A percentile compares a stretch with the other conserved stretches of the same genome.
Conservation (phyloP, 2,888 invertebrate species). For the Caenorhabditis uteleia region DNA sequence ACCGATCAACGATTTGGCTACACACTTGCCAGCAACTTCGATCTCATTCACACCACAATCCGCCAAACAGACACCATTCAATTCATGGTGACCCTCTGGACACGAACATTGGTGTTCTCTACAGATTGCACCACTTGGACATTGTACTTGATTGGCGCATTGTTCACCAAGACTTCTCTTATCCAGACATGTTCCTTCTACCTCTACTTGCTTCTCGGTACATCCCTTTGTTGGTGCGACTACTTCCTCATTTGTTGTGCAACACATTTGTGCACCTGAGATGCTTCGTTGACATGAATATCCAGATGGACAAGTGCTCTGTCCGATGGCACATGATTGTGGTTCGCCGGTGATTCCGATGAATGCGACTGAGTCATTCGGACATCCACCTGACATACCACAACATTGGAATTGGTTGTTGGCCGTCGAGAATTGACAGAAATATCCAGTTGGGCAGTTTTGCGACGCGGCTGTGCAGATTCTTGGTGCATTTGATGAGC, state of each 20-base stretch:
- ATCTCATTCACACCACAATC: slow-evolving; percentile 58
- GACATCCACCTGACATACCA: slow-evolving; percentile 67
- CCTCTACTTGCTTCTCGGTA: slow-evolving; percentile 62
- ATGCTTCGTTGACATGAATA: slow-evolving; percentile 66
- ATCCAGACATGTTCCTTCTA: slow-evolving; percentile 65
- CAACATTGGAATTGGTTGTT: slow-evolving; percentile 68
- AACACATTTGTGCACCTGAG: slow-evolving; percentile 65
- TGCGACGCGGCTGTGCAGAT: slow-evolving; percentile 64
- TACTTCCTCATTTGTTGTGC: slow-evolving; percentile 57
- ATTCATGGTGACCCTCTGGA: slow-evolving; percentile 55
- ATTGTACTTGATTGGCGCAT: slow-evolving; percentile 64
- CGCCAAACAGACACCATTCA: slow-evolving; percentile 52
- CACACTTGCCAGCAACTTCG: slow-evolving; percentile 58
- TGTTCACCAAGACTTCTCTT: slow-evolving; percentile 54
- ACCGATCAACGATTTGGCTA: slow-evolving; percentile 51
- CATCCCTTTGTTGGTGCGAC: slow-evolving; percentile 41
- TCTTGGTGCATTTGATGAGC: slow-evolving; percentile 53
- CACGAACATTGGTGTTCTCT: slow-evolving; percentile 63
- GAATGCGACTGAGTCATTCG: slow-evolving; percentile 66
- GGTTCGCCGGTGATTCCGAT: slow-evolving; percentile 68
- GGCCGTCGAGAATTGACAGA: slow-evolving; percentile 64
- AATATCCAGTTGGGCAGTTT: slow-evolving; percentile 65
- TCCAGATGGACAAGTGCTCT: slow-evolving; percentile 65
- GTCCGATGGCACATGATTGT: slow-evolving; percentile 65
- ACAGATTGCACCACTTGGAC: slow-evolving; percentile 58